These are phyloP conservation scores for Hoplias malabaricus DNA, from an alignment of 2,113 vertebrate genomes.

Conservation along the genomic window DNA sequence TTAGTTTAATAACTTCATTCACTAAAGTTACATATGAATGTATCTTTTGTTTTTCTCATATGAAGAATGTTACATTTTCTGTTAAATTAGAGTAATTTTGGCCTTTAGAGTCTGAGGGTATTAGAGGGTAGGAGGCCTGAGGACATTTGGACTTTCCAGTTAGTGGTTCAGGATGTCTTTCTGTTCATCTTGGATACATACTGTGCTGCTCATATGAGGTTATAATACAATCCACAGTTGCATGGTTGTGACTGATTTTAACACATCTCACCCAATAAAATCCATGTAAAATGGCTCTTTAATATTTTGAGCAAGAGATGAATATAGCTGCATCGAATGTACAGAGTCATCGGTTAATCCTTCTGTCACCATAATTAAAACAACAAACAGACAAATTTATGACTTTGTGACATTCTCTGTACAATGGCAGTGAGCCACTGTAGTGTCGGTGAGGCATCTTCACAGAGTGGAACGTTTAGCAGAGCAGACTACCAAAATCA, in stretches of 20 bases:
- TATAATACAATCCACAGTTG: not conserved
- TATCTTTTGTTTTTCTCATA: not conserved
- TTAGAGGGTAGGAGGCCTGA: too few species aligned
- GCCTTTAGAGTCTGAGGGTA: not conserved
- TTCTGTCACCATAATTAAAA: constrained; percentile 20
- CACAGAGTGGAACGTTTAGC: constrained; percentile 23
- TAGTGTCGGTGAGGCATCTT: constrained; percentile 13
- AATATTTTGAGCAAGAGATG: not conserved
- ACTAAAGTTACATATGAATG: too few species aligned
- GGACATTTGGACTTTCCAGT: not conserved
- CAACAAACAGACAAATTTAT: not conserved
- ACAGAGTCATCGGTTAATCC: constrained; percentile 6
- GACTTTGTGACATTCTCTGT: constrained; percentile 27
- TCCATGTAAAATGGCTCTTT: too few species aligned
- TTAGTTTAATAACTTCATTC: too few species aligned
- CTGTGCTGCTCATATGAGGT: not conserved
- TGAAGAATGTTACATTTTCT: not conserved
- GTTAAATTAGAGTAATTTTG: not conserved
- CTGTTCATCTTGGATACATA: constrained; percentile 9
- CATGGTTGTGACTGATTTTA: constrained; percentile 5
- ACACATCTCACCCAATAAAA: not conserved
- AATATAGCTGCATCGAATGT: not conserved
- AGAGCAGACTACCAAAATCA: constrained; percentile 46
- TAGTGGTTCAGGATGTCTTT: not conserved
- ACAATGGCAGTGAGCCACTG: not conserved